These are phyloP conservation scores for Podarcis muralis DNA, from an alignment of 2,113 vertebrate genomes.

Conservation along the genomic window DNA sequence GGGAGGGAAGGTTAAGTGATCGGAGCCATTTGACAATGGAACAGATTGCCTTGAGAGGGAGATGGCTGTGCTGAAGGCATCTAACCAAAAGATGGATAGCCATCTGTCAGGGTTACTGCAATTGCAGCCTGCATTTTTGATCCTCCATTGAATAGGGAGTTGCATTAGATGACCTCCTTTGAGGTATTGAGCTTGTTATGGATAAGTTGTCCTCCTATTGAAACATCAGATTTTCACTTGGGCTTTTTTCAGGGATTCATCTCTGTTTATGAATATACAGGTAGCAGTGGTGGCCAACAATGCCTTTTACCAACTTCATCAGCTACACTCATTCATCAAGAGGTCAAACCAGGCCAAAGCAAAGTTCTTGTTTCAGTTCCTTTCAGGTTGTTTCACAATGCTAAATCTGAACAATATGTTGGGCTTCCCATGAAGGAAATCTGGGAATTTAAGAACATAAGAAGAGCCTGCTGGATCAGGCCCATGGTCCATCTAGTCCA, in stretches of 20 bases:
- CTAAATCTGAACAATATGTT: background rate
- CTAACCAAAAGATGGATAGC: too few species aligned
- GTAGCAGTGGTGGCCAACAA: background rate
- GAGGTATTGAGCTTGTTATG: background rate
- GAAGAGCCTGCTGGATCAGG: too few species aligned
- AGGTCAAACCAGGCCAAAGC: background rate
- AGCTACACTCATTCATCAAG: background rate
- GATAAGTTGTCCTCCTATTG: background rate
- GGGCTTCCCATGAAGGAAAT: background rate
- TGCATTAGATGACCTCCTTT: too few species aligned
- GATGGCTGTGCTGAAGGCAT: too few species aligned
- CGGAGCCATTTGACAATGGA: too few species aligned
- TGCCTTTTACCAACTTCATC: background rate
- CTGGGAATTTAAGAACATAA: too few species aligned
- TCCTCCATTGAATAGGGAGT: too few species aligned
- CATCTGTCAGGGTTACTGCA: too few species aligned
- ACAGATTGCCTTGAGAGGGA: too few species aligned
- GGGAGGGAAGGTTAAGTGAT: background rate
- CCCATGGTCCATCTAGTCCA: too few species aligned
- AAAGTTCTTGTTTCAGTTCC: background rate
- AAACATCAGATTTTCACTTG: background rate
- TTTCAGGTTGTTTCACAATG: background rate
- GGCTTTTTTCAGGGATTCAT: background rate
- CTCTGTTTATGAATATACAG: background rate
- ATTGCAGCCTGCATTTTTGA: too few species aligned